Conservation (phyloP, 2,113 vertebrate genomes). For the Cottus gobio region DNA sequence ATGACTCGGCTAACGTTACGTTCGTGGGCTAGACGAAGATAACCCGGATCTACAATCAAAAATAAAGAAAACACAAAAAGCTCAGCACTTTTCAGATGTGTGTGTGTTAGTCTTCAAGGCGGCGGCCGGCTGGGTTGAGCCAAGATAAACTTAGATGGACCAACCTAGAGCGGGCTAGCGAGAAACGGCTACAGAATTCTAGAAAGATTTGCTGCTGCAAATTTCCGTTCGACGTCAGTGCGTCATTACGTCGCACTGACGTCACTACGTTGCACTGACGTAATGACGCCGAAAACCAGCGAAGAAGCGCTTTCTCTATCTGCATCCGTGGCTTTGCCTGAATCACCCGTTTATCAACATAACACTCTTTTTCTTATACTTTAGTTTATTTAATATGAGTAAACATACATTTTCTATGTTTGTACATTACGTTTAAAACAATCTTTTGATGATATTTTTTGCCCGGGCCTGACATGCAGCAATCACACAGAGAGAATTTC, state of each 20-base stretch:
- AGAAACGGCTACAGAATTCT: constrained; percentile 60
- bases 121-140: background rate
- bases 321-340: too few relatives aligned
- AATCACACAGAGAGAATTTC: background rate
- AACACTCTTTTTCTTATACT: too few relatives aligned
- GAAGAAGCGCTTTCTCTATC: background rate
- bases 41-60: background rate
- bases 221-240: constrained; percentile 64
- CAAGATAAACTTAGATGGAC: background rate
- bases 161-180: constrained; percentile 14
- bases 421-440: too few relatives aligned
- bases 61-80: background rate
- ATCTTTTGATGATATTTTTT: too few relatives aligned
- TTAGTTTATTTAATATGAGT: too few relatives aligned
- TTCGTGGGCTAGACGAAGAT: constrained; percentile 32
- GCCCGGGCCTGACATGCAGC: background rate
- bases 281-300: background rate
- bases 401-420: too few relatives aligned
- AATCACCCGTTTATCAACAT: too few relatives aligned
- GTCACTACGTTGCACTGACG: background rate
- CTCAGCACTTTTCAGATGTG: background rate
- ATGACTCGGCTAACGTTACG: constrained; percentile 23
- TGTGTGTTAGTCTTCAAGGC: background rate
- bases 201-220: constrained; percentile 63
- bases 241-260: background rate